phyloP scores from a whole-genome alignment of 2,888 invertebrate genomes.

The Drosophila ustulata region DNA sequence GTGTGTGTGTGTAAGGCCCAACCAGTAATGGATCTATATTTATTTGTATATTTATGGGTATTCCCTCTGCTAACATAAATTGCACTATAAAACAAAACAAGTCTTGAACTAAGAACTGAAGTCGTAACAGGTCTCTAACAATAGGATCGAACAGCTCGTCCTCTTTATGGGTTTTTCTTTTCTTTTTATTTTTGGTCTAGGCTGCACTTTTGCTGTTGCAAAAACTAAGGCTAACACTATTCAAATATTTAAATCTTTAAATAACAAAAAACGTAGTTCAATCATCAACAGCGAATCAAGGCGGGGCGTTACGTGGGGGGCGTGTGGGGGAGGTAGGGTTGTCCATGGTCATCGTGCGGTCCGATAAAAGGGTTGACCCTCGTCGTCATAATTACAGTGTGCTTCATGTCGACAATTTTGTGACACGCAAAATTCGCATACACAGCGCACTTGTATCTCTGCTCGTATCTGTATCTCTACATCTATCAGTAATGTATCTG shows the following conservation, averaged over 20 bases:
- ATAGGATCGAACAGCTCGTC: constrained; percentile 34
- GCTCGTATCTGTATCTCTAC: constrained; percentile 21
- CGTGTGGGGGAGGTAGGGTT: neutral
- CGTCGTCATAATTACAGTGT: constrained; percentile 24
- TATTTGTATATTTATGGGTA: constrained; percentile 8
- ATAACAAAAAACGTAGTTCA: neutral
- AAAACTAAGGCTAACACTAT: constrained; percentile 25
- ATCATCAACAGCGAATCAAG: neutral
- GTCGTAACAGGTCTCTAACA: constrained; percentile 48
- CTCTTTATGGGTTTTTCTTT: constrained; percentile 7
- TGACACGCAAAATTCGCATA: constrained; percentile 36
- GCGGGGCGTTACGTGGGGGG: neutral
- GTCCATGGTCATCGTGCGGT: neutral
- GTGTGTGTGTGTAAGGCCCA: constrained; percentile 24
- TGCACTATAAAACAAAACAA: constrained; percentile 54
- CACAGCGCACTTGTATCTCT: constrained; percentile 3
- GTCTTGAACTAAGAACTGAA: constrained; percentile 47
- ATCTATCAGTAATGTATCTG: constrained; percentile 33
- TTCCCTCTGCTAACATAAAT: constrained; percentile 41
- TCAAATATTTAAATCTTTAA: constrained; percentile 10
- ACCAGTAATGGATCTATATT: constrained; percentile 1
- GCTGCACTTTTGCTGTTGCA: constrained; percentile 64
- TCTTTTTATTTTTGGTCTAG: constrained; percentile 65
- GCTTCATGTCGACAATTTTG: constrained; percentile 25
- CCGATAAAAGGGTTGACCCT: constrained; percentile 19